phyloP scores from a whole-genome alignment of 2,797 vertebrate species.

The Sphaeramia orbicularis region DNA sequence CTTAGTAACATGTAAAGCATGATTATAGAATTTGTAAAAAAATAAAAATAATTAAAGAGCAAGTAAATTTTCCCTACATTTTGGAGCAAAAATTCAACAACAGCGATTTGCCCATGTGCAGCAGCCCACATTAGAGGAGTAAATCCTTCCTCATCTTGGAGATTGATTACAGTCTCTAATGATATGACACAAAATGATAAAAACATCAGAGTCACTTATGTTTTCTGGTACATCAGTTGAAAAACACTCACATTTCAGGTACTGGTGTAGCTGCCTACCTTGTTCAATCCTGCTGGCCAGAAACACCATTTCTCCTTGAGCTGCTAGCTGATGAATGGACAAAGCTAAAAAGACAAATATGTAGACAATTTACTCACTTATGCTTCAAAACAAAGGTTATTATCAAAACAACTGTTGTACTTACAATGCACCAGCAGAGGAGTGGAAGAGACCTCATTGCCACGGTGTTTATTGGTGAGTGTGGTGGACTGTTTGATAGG shows the following conservation, averaged over 20 bases:
- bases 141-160: conserved; percentile 98
- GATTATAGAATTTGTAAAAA: too few relatives aligned
- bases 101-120: conserved; percentile 97
- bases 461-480: conserved; percentile 97
- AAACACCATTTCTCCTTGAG: conserved; percentile 98
- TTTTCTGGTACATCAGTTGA: background rate
- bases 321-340: conserved; percentile 97
- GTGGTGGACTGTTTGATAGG: conserved; percentile 99
- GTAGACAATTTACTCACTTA: background rate
- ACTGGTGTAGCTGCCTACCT: conserved; percentile 82
- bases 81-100: conserved; percentile 98
- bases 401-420: conserved; percentile 55
- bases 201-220: background rate
- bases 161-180: conserved; percentile 96
- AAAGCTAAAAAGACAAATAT: conserved; percentile 83
- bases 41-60: rapidly evolving
- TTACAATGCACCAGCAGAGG: conserved; percentile 96
- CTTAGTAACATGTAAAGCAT: too few relatives aligned
- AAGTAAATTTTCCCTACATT: conserved; percentile 84
- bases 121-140: conserved; percentile 99
- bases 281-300: conserved; percentile 97
- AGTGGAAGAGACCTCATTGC: conserved; percentile 97
- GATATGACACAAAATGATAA: conserved; percentile 2
- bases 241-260: background rate
- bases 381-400: background rate